Percentiles rank a stretch among this genome's conserved stretches.
Evolutionary conservation across 2,113 vertebrate genomes (phyloP).

Genomic region (Mandrillus leucophaeus): DNA sequence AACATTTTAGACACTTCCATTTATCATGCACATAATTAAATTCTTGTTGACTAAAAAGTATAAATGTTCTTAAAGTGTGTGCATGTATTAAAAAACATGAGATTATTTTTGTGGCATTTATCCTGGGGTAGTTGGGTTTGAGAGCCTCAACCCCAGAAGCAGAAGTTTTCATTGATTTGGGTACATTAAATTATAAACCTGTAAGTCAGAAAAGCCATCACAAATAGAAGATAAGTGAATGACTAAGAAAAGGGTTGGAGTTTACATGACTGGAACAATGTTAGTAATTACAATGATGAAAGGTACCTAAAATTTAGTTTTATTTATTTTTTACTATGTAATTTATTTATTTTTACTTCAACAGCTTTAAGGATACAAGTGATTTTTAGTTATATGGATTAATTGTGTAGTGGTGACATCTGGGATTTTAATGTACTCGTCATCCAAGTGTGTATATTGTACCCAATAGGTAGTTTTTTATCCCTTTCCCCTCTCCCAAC

Average conservation of each 20-base stretch:
- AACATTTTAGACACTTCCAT: not conserved
- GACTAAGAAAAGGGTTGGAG: not conserved
- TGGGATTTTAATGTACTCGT: too few relatives aligned
- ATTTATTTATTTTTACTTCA: too few relatives aligned
- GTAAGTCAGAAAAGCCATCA: not conserved
- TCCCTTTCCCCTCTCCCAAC: too few relatives aligned
- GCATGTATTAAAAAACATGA: not conserved
- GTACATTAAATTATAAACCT: not conserved
- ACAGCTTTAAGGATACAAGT: too few relatives aligned
- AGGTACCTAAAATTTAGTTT: not conserved
- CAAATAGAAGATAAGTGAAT: not conserved
- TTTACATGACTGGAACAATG: not conserved
- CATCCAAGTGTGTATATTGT: too few relatives aligned
- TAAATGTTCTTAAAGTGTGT: not conserved
- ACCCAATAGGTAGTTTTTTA: too few relatives aligned
- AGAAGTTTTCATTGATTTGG: not conserved
- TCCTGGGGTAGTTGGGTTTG: not conserved
- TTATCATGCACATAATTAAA: not conserved
- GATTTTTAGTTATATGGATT: too few relatives aligned
- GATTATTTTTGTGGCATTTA: not conserved
- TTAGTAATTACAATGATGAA: not conserved
- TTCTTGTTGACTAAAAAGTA: not conserved
- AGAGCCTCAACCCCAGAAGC: not conserved
- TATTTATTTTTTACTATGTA: not conserved
- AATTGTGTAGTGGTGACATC: too few relatives aligned